These are phyloP conservation scores for Linhomoeus sp. DNA, from an alignment of 2,888 invertebrate species.

Conservation along the genomic window DNA sequence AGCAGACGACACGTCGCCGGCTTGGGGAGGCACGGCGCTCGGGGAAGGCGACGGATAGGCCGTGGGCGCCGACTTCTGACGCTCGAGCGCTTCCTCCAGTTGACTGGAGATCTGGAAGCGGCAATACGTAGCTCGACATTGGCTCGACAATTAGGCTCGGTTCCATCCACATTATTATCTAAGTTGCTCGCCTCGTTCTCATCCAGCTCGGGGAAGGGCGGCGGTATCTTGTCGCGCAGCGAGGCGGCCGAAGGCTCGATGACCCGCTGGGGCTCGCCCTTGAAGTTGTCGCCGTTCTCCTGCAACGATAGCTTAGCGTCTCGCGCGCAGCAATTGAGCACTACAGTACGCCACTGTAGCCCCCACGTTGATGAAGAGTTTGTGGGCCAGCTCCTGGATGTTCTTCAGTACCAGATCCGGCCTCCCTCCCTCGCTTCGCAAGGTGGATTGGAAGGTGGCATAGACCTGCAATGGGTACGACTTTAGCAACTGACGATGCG, in stretches of 20 bases:
- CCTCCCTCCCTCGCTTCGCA: neutral
- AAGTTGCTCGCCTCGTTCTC: neutral
- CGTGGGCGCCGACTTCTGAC: too few relatives aligned
- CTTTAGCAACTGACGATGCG: too few relatives aligned
- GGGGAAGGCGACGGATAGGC: too few relatives aligned
- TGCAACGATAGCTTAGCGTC: neutral
- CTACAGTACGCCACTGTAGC: too few relatives aligned
- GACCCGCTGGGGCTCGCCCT: neutral
- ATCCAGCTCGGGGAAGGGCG: slow-evolving; percentile 1
- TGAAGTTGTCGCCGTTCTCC: neutral
- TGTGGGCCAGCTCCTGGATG: neutral
- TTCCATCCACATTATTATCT: too few relatives aligned
- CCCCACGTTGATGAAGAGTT: neutral
- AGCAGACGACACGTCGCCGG: too few relatives aligned
- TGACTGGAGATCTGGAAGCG: too few relatives aligned
- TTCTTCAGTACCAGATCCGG: neutral
- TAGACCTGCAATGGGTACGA: neutral
- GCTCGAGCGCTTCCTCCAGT: too few relatives aligned
- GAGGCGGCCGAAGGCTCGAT: neutral
- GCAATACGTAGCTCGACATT: too few relatives aligned
- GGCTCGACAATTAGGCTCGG: too few relatives aligned
- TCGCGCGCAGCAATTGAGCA: too few relatives aligned
- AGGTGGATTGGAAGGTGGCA: neutral
- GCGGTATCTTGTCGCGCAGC: neutral
- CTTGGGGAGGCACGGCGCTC: too few relatives aligned